phyloP scores from a whole-genome alignment of 2,888 invertebrate genomes.

The Aradus depressus region DNA sequence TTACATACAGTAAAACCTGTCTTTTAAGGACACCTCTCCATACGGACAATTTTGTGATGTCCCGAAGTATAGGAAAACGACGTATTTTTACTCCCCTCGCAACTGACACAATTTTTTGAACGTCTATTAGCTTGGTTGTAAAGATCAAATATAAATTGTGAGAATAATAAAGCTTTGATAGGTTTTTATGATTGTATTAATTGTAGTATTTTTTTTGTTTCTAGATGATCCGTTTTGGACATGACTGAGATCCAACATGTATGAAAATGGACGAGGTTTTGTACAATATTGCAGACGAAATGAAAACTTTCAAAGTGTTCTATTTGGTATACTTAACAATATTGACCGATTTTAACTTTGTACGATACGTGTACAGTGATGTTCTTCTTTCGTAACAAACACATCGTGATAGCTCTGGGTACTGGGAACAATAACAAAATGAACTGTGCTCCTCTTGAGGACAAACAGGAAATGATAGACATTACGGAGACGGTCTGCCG shows the following conservation, averaged over 20 bases:
- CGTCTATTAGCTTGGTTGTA: too few species aligned
- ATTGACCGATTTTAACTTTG: slow-evolving; percentile 95
- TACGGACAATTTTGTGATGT: too few species aligned
- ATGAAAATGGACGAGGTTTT: slow-evolving; percentile 99
- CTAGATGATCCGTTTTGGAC: slow-evolving; percentile 91
- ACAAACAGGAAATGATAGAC: slow-evolving; percentile 99
- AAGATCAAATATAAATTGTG: too few species aligned
- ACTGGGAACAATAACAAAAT: slow-evolving; percentile 99
- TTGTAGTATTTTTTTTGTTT: slow-evolving; percentile 25
- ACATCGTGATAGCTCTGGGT: slow-evolving; percentile 99
- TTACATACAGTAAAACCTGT: neutral
- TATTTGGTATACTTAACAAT: slow-evolving; percentile 95
- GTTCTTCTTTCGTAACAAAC: slow-evolving; percentile 99
- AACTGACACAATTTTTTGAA: too few species aligned
- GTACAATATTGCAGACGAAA: slow-evolving; percentile 92
- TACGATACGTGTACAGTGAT: slow-evolving; percentile 99
- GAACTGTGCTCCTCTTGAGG: slow-evolving; percentile 93
- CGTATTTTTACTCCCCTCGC: too few species aligned
- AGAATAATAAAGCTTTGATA: neutral
- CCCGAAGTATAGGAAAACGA: too few species aligned
- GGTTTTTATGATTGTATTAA: neutral
- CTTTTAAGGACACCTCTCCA: too few species aligned
- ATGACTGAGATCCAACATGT: slow-evolving; percentile 99
- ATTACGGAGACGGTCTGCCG: slow-evolving; percentile 97
- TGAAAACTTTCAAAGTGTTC: slow-evolving; percentile 96